Percentiles rank a stretch among this genome's conserved stretches.
phyloP scores from a whole-genome alignment of 2,113 vertebrate species.

The Aptenodytes patagonicus region DNA sequence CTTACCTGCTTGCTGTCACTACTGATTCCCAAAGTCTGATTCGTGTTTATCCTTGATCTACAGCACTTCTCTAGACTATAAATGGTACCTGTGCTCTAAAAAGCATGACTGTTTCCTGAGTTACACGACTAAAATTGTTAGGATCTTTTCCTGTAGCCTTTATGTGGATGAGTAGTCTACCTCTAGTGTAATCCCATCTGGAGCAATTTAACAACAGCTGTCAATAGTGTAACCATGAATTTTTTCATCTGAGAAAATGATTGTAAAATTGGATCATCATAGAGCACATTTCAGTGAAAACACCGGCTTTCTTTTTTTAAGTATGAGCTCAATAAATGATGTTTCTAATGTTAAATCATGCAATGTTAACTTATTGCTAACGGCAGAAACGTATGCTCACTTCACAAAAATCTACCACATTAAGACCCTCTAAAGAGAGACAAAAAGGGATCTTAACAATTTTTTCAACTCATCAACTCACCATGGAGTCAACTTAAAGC shows the following conservation, averaged over 20 bases:
- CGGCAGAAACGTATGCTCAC: not conserved
- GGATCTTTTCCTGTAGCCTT: not conserved
- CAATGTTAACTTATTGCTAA: not conserved
- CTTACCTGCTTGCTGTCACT: not conserved
- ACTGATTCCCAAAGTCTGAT: not conserved
- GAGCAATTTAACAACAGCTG: constrained; percentile 24
- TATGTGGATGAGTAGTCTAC: not conserved
- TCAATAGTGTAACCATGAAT: not conserved
- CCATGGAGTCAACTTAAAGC: constrained; percentile 16
- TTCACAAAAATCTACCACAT: not conserved
- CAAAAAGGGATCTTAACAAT: constrained; percentile 28
- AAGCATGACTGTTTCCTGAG: not conserved
- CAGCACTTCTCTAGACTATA: not conserved
- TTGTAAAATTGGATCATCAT: constrained; percentile 5
- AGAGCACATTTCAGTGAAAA: not conserved
- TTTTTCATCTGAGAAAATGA: constrained; percentile 19
- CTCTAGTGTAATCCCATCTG: not conserved
- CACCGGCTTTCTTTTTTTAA: not conserved
- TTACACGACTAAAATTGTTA: not conserved
- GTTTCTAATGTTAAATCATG: constrained; percentile 5
- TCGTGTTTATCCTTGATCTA: not conserved
- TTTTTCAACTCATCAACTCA: constrained; percentile 42
- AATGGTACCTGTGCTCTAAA: not conserved
- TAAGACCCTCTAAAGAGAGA: constrained; percentile 18
- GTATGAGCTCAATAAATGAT: not conserved